Base-by-base conservation (phyloP, 2,113 vertebrate genomes). In the Colaptes auratus region DNA sequence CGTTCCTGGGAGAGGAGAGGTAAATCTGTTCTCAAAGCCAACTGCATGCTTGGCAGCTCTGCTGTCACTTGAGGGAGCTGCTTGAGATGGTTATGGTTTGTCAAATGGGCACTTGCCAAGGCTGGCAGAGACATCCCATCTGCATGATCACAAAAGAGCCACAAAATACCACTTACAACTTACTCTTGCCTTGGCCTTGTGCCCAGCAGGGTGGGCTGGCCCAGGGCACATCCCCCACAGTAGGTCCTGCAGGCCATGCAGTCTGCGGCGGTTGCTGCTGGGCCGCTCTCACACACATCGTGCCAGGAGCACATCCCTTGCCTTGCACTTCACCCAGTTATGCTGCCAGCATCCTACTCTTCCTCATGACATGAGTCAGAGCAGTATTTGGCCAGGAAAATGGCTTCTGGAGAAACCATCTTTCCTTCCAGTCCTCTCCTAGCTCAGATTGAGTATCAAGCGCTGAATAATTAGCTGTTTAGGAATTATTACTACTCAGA, bases 311-410 rank as follows among this genome's bases (percentile, higher is more conserved):
- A 18, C 3, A 1, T 13, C 67, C 72, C 53, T 71, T 5, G 4
- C 9, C 78, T 30, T 39, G 18, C n/a, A 15, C 81, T 69, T 67
- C 73, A 46, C 71, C 80, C 1, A 4, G 4, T 3, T 7, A 44
- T 0, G 1, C 76, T 61, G 82, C 55, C 72, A 50, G 60, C 72
- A 33, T 28, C 79, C 69, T 83, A 5, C 75, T 88, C 89, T 11
- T 84, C 44, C 70, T 82, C 70, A 15, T 2, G n/a, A 39, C 86
- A 58, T 91, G 13, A 73, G 83, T 52, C 81, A 70, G 74, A 89
- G 91, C 82, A 87, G 89, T 87, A 93, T 80, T 24, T 20, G 75
- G 78, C 92, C 81, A 82, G 74, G 93, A 92, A 76, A 82, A 65
- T 3, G 35, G 61, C 76, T 76, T 87, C 59, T 76, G 67, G 36